These are phyloP conservation scores for Schizothorax lantsangensis DNA, from an alignment of 2,797 vertebrate species.

Conservation along the genomic window DNA sequence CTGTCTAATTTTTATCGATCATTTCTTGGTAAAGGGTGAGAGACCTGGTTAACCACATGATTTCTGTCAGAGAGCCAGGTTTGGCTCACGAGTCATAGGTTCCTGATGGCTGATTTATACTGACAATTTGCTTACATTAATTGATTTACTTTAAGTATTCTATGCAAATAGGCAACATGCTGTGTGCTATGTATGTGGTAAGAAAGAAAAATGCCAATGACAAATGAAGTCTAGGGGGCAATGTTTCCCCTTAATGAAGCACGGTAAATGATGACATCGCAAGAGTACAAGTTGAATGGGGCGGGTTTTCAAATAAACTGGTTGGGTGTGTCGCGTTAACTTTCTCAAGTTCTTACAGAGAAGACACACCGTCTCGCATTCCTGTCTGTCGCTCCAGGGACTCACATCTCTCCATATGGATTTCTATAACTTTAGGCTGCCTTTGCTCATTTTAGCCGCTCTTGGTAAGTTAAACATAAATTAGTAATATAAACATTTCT, in stretches of 20 bases:
- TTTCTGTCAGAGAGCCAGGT: no score
- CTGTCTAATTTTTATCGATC: no score
- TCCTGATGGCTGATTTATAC: no score
- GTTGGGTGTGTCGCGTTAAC: slow-evolving; percentile 36
- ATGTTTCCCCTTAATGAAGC: neutral
- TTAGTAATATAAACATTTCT: no score
- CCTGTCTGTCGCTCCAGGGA: slow-evolving; percentile 44
- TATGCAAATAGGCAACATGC: neutral
- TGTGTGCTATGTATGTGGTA: no score
- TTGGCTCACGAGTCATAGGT: no score
- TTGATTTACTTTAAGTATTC: neutral
- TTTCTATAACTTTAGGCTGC: slow-evolving; percentile 41
- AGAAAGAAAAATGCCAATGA: neutral
- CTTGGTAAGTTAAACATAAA: slow-evolving; percentile 55
- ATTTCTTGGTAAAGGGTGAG: no score
- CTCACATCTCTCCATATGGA: slow-evolving; percentile 53
- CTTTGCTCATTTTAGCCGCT: slow-evolving; percentile 45
- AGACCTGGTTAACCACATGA: no score
- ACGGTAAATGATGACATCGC: neutral
- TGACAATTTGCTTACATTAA: neutral
- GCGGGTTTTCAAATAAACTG: neutral
- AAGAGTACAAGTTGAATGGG: slow-evolving; percentile 1
- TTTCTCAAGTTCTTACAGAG: slow-evolving; percentile 11
- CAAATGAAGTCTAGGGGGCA: neutral
- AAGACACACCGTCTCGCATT: slow-evolving; percentile 32